Evolutionary conservation across 2,888 invertebrate genomes (phyloP).

Genomic region (Drosophila monieri): DNA sequence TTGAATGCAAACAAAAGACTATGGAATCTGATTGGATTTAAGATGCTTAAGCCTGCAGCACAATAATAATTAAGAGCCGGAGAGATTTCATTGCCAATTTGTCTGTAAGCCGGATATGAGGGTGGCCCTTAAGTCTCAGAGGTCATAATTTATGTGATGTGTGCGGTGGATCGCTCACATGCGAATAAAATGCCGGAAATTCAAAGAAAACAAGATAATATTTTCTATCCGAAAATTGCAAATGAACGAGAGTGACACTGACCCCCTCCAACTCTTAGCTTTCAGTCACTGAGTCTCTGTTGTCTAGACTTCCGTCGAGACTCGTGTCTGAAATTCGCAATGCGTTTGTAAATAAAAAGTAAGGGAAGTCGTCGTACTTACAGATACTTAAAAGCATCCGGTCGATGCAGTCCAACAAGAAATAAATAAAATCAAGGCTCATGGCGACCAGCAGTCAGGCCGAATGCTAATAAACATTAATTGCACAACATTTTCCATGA

Average conservation of each 20-base stretch:
- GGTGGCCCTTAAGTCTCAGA: constrained; percentile 27
- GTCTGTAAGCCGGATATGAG: constrained; percentile 40
- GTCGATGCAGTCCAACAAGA: constrained; percentile 23
- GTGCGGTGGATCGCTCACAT: constrained; percentile 16
- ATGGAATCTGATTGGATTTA: constrained; percentile 32
- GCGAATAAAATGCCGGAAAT: constrained; percentile 66
- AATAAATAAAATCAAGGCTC: constrained; percentile 1
- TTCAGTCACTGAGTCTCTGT: constrained; percentile 49
- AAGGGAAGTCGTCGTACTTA: constrained; percentile 50
- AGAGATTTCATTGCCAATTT: constrained; percentile 33
- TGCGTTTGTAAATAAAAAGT: constrained; percentile 29
- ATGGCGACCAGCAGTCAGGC: constrained; percentile 48
- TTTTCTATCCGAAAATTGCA: constrained; percentile 60
- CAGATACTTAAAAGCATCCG: constrained; percentile 73
- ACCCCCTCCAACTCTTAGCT: neutral
- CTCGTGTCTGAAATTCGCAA: constrained; percentile 55
- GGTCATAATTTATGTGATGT: constrained; percentile 43
- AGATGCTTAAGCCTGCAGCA: constrained; percentile 11
- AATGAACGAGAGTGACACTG: constrained; percentile 65
- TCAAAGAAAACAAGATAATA: constrained; percentile 67
- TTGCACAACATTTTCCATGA: constrained; percentile 61
- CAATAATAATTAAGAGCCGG: constrained; percentile 36
- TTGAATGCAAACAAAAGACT: constrained; percentile 48
- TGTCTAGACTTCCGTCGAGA: constrained; percentile 76
- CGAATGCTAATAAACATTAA: constrained; percentile 77